Conservation (phyloP, 2,797 vertebrate species). For the Halcyon badia region DNA sequence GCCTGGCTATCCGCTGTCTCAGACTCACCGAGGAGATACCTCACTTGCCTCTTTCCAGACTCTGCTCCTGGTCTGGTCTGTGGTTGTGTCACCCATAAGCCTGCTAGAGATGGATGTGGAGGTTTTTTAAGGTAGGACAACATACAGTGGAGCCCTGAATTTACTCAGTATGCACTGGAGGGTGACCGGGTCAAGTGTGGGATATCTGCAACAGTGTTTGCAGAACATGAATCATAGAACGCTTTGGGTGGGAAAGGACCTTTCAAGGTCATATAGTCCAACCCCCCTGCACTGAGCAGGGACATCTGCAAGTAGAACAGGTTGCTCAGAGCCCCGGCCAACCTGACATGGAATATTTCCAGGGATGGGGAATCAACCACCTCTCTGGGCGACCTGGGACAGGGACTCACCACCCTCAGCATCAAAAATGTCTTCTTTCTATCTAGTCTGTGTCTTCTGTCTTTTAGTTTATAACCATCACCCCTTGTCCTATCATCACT, state of each 20-base stretch:
- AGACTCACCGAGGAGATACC: not conserved
- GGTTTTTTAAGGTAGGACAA: not conserved
- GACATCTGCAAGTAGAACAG: not conserved
- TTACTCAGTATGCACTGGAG: not conserved
- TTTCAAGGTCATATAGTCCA: not conserved
- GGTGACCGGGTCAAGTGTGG: not conserved
- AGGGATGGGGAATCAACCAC: not conserved
- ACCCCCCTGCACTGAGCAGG: not conserved
- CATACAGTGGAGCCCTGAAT: not conserved
- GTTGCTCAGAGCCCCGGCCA: not conserved
- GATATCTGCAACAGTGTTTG: not conserved
- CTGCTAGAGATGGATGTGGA: not conserved
- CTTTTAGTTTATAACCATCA: not conserved
- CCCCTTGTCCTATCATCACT: not conserved
- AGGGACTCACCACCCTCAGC: not conserved
- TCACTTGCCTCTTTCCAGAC: accelerated
- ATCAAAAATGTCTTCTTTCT: not conserved
- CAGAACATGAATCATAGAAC: not conserved
- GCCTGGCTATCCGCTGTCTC: not conserved
- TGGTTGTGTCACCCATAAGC: not conserved
- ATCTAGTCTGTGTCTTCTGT: not conserved
- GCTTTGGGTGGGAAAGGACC: not conserved
- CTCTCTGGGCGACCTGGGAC: not conserved
- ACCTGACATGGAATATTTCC: not conserved
- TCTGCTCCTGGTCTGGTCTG: not conserved